Percentiles rank a stretch among this genome's conserved stretches.
These are phyloP conservation scores for Sinohyriopsis cumingii DNA, from an alignment of 2,888 invertebrate genomes.

Conservation along the genomic window DNA sequence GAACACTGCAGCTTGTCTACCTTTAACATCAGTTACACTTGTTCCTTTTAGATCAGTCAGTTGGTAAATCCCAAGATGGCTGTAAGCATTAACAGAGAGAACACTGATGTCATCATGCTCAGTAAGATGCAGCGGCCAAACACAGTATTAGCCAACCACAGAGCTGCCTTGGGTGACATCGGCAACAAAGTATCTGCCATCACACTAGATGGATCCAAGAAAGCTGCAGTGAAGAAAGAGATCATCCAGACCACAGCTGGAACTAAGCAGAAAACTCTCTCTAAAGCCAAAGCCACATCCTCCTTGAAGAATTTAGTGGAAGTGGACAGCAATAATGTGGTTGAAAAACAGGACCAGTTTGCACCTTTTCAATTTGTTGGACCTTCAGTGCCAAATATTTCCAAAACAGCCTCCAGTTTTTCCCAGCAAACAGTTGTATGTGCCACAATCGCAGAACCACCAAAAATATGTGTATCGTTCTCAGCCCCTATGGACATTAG, in stretches of 20 bases:
- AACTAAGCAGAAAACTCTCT: conserved; percentile 30
- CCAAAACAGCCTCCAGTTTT: conserved; percentile 15
- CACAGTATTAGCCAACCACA: conserved; percentile 41
- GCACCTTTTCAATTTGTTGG: conserved; percentile 32
- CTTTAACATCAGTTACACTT: neutral
- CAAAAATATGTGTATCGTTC: conserved; percentile 16
- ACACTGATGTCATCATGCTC: conserved; percentile 36
- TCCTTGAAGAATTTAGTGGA: conserved; percentile 36
- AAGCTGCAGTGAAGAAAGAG: conserved; percentile 56
- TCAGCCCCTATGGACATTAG: conserved; percentile 61
- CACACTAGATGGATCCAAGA: conserved; percentile 46
- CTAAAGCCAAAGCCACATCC: conserved; percentile 41
- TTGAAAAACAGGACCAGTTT: conserved; percentile 17
- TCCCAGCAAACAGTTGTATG: conserved; percentile 7
- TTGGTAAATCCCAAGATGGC: conserved; percentile 40
- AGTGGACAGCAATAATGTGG: conserved; percentile 8
- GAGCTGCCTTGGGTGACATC: conserved; percentile 64
- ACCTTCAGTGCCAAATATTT: conserved; percentile 13
- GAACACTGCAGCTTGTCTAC: neutral
- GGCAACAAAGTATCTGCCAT: conserved; percentile 64
- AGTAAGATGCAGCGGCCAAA: conserved; percentile 35
- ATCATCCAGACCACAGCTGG: conserved; percentile 39
- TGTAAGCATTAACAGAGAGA: conserved; percentile 37
- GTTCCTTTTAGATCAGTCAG: conserved; percentile 18
- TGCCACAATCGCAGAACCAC: conserved; percentile 30